phyloP scores from a whole-genome alignment of 2,888 invertebrate genomes.

The Labia minor region DNA sequence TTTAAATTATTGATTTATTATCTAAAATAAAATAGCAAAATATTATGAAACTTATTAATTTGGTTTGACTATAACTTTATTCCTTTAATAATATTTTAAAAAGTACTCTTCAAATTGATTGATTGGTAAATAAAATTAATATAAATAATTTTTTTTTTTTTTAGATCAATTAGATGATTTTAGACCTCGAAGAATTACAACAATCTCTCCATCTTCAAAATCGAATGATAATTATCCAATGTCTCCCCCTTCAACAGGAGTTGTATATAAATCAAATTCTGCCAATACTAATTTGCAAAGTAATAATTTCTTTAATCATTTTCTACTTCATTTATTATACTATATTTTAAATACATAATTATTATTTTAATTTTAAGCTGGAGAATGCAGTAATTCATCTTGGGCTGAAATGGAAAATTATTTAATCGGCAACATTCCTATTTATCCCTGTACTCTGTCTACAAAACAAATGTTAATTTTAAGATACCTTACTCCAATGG shows the following conservation, averaged over 20 bases:
- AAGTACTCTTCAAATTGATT: no score
- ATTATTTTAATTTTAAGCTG: not conserved
- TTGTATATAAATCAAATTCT: not conserved
- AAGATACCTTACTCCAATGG: conserved; percentile 90
- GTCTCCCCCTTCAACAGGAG: not conserved
- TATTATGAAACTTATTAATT: no score
- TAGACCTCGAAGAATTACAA: not conserved
- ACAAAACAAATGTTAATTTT: conserved; percentile 88
- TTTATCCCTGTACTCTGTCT: conserved; percentile 77
- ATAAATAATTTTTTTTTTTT: no score
- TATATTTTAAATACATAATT: no score
- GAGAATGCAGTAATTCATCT: conserved; percentile 69
- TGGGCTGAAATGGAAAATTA: conserved; percentile 86
- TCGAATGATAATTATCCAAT: not conserved
- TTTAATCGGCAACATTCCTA: conserved; percentile 79
- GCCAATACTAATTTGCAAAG: not conserved
- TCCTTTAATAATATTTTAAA: no score
- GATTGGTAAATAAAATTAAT: no score
- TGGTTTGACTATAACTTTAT: no score
- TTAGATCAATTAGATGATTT: not conserved
- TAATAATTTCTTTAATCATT: not conserved
- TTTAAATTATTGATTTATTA: no score
- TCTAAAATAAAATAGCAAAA: no score
- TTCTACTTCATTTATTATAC: no score
- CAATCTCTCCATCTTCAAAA: not conserved